Percentiles rank a stretch among this genome's conserved stretches.
phyloP scores from a whole-genome alignment of 2,113 vertebrate species.

The Phodopus roborovskii region DNA sequence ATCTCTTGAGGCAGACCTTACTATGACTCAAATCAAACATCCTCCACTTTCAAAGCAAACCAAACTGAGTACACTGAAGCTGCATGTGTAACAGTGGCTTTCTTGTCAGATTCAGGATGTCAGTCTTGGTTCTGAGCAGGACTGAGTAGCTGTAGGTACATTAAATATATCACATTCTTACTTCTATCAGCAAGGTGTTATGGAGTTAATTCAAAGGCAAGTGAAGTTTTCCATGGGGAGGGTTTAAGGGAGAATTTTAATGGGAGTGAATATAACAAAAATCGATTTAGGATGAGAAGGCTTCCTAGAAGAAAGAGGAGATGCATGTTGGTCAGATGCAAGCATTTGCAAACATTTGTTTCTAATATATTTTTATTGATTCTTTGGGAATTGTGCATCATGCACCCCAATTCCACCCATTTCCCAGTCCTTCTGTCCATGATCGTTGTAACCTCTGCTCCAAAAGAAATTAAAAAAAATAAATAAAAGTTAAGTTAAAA shows the following conservation, averaged over 20 bases:
- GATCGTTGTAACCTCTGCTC: background rate
- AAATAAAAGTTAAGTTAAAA: background rate
- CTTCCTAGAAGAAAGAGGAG: background rate
- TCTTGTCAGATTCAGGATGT: background rate
- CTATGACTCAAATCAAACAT: background rate
- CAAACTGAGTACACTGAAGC: background rate
- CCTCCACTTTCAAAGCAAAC: background rate
- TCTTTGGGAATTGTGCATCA: background rate
- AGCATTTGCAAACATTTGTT: background rate
- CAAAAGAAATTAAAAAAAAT: background rate
- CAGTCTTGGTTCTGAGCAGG: background rate
- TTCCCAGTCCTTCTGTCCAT: background rate
- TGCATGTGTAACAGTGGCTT: background rate
- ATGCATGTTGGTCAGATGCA: background rate
- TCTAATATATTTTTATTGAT: background rate
- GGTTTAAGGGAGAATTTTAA: rapidly evolving
- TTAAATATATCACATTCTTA: background rate
- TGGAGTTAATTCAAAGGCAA: background rate
- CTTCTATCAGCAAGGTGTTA: background rate
- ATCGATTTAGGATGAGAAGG: background rate
- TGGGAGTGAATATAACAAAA: background rate
- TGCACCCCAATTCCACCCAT: background rate
- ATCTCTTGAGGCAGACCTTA: rapidly evolving
- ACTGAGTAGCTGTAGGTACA: background rate
- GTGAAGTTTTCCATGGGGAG: background rate